These are phyloP conservation scores for Capreolus pygargus DNA, from an alignment of 2,113 vertebrate genomes.

Conservation along the genomic window DNA sequence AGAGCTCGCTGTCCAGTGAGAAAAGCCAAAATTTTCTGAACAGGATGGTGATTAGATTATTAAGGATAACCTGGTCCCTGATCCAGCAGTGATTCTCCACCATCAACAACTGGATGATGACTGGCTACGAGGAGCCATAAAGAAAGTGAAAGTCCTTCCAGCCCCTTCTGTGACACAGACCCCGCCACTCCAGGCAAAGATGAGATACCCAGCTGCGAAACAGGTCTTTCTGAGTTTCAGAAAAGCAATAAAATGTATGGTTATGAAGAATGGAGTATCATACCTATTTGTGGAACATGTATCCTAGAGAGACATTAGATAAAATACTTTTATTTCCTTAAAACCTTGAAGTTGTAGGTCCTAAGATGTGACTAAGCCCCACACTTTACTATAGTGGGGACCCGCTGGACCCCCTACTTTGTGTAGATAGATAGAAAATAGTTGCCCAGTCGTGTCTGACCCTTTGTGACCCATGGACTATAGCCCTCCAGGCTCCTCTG, in stretches of 20 bases:
- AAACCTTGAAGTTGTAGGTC: neutral
- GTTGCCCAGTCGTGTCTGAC: neutral
- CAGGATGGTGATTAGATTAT: neutral
- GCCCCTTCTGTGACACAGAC: neutral
- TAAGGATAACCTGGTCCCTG: neutral
- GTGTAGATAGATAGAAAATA: neutral
- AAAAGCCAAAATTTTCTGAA: neutral
- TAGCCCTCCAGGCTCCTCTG: neutral
- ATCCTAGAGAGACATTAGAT: neutral
- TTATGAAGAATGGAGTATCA: neutral
- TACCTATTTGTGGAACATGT: neutral
- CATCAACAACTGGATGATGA: neutral
- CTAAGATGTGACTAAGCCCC: neutral
- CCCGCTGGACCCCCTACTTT: neutral
- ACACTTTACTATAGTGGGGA: neutral
- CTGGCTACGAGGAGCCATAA: neutral
- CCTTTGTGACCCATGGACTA: neutral
- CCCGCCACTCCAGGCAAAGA: neutral
- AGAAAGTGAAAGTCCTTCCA: neutral
- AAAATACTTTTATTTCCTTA: neutral
- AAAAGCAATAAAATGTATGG: neutral
- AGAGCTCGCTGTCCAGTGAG: neutral
- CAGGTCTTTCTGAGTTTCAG: neutral
- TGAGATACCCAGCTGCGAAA: slow-evolving; percentile 19
- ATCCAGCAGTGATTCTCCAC: neutral